These are phyloP conservation scores for Drosophila longiperda DNA, from an alignment of 2,888 invertebrate species.

Conservation along the genomic window DNA sequence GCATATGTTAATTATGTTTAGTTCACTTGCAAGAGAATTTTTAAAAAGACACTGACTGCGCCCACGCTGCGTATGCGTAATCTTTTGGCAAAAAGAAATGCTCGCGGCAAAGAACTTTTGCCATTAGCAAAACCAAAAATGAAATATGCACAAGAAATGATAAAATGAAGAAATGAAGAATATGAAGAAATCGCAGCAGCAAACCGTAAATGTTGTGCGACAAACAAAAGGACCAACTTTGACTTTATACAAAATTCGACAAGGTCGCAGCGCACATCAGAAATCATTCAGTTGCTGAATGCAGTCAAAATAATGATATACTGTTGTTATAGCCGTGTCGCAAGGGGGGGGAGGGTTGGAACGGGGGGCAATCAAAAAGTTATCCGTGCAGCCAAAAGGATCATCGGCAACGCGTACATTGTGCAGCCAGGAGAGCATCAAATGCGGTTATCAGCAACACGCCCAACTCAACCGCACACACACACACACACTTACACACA, in stretches of 20 bases:
- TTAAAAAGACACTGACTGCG: constrained; percentile 22
- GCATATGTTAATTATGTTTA: constrained; percentile 74
- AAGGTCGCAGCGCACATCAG: constrained; percentile 45
- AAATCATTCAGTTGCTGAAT: constrained; percentile 39
- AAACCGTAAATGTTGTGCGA: constrained; percentile 42
- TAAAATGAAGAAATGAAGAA: too few relatives aligned
- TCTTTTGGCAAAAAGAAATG: constrained; percentile 14
- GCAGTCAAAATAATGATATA: constrained; percentile 34
- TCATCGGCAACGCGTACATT: constrained; percentile 49
- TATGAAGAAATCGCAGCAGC: constrained; percentile 48
- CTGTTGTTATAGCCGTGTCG: constrained; percentile 14
- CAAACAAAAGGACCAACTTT: constrained; percentile 33
- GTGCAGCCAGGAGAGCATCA: constrained; percentile 14
- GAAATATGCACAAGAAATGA: constrained; percentile 59
- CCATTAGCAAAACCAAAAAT: constrained; percentile 37
- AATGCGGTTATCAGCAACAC: constrained; percentile 30
- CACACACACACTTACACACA: constrained; percentile 6
- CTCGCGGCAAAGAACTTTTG: constrained; percentile 20
- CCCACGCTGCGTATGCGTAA: constrained; percentile 55
- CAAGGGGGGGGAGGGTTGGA: accelerated
- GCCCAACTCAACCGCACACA: constrained; percentile 14
- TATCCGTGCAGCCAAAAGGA: constrained; percentile 43
- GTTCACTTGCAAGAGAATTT: constrained; percentile 73
- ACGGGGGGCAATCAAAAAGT: constrained; percentile 60
- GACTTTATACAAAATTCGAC: constrained; percentile 30